Evolutionary conservation across 2,797 vertebrate genomes (phyloP).

Genomic region (Myioborus melanocephalus): DNA sequence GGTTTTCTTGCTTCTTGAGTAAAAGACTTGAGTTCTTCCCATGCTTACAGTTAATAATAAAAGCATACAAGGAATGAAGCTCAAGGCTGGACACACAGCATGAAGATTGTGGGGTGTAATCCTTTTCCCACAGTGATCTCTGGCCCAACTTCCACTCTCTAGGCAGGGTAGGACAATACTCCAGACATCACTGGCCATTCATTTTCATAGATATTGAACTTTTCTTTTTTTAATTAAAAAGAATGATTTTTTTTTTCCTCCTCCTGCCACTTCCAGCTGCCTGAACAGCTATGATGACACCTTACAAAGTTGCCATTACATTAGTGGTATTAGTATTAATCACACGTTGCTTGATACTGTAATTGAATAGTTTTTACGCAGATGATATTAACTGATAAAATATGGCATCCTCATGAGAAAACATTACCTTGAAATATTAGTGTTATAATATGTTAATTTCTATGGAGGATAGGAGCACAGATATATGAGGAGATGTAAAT

Average conservation of each 20-base stretch:
- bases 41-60: neutral
- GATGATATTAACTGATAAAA: conserved; percentile 83
- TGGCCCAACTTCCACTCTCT: neutral
- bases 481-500: conserved; percentile 81
- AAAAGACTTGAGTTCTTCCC: neutral
- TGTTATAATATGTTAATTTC: conserved; percentile 83
- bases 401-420: conserved; percentile 80
- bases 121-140: neutral
- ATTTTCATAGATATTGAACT: neutral
- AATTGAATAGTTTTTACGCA: conserved; percentile 78
- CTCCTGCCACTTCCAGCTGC: neutral
- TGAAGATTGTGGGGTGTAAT: neutral
- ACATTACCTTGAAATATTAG: conserved; percentile 85
- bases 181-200: neutral
- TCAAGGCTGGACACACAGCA: neutral
- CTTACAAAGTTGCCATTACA: conserved; percentile 47
- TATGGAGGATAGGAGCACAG: conserved; percentile 71
- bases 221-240: conserved; percentile 35
- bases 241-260: neutral
- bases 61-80: neutral
- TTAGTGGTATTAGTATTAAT: conserved; percentile 73
- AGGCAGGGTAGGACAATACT: neutral
- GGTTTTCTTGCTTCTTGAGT: neutral
- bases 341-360: conserved; percentile 74
- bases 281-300: conserved; percentile 11